These are phyloP conservation scores for Lymantria monacha DNA, from an alignment of 2,888 invertebrate genomes.

Conservation along the genomic window DNA sequence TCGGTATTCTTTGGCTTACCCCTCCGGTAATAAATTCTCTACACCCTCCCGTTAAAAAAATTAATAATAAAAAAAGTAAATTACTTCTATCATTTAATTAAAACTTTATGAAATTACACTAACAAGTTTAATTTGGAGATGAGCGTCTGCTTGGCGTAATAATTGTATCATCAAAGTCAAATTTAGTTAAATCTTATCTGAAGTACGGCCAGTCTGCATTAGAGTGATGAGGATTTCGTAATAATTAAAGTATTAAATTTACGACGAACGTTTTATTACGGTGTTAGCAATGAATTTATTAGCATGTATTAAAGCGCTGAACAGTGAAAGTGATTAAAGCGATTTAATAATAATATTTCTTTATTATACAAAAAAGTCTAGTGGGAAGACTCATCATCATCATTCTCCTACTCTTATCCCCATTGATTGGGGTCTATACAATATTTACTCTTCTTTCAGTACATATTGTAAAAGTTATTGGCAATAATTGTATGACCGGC, in stretches of 20 bases:
- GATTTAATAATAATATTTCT: too few species aligned
- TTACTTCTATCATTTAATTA: slow-evolving; percentile 8
- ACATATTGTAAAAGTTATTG: too few species aligned
- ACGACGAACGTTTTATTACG: slow-evolving; percentile 2
- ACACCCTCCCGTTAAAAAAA: too few species aligned
- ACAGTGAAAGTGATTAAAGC: not conserved
- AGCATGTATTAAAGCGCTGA: not conserved
- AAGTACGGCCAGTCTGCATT: slow-evolving; percentile 13
- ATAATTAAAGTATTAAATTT: slow-evolving; percentile 2
- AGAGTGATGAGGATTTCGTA: slow-evolving; percentile 1
- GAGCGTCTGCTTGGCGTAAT: slow-evolving; percentile 15
- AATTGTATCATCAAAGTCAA: slow-evolving; percentile 22
- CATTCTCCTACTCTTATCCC: too few species aligned
- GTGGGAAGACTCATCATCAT: too few species aligned
- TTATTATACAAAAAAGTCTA: too few species aligned
- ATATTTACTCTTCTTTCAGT: too few species aligned
- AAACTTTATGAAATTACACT: slow-evolving; percentile 20
- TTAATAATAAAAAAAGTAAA: not conserved
- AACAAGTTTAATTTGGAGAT: slow-evolving; percentile 24
- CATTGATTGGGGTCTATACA: too few species aligned
- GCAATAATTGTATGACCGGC: too few species aligned
- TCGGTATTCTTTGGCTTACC: too few species aligned
- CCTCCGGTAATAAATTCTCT: too few species aligned
- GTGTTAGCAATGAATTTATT: slow-evolving; percentile 1
- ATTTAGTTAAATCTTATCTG: slow-evolving; percentile 21